phyloP scores from a whole-genome alignment of 2,888 invertebrate genomes.

The Tenthredo scrophulariae region DNA sequence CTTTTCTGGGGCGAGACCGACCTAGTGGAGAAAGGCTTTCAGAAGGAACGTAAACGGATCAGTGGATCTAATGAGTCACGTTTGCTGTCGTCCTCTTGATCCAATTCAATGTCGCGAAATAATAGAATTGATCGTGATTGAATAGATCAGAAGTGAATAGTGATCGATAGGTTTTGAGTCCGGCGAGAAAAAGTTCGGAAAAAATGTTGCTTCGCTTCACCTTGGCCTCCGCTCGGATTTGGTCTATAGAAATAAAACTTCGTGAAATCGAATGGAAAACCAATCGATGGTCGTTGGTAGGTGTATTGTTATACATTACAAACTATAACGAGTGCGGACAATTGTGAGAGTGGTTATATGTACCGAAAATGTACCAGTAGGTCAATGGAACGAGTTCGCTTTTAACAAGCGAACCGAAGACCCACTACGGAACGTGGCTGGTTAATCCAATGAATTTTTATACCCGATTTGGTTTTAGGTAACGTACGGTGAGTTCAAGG shows the following conservation, averaged over 20 bases:
- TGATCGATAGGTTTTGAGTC: neutral
- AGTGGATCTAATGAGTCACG: neutral
- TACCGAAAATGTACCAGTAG: slow-evolving; percentile 72
- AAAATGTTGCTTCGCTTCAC: neutral
- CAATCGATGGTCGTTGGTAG: neutral
- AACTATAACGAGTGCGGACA: neutral
- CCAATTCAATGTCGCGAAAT: neutral
- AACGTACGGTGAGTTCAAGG: neutral
- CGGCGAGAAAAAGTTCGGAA: neutral
- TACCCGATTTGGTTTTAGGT: neutral
- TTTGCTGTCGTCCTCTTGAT: neutral
- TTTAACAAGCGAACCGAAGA: slow-evolving; percentile 65
- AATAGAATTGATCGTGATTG: neutral
- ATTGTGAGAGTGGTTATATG: slow-evolving; percentile 45
- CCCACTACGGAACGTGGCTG: slow-evolving; percentile 12
- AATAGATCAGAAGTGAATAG: neutral
- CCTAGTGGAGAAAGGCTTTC: neutral
- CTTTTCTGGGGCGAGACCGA: neutral
- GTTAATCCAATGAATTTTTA: slow-evolving; percentile 33
- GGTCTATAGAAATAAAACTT: neutral
- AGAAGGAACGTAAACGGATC: neutral
- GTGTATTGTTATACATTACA: neutral
- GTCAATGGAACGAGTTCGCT: slow-evolving; percentile 70
- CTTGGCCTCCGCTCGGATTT: neutral
- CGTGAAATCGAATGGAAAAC: neutral